phyloP scores from a whole-genome alignment of 2,797 vertebrate species.

The Crocidura indochinensis region DNA sequence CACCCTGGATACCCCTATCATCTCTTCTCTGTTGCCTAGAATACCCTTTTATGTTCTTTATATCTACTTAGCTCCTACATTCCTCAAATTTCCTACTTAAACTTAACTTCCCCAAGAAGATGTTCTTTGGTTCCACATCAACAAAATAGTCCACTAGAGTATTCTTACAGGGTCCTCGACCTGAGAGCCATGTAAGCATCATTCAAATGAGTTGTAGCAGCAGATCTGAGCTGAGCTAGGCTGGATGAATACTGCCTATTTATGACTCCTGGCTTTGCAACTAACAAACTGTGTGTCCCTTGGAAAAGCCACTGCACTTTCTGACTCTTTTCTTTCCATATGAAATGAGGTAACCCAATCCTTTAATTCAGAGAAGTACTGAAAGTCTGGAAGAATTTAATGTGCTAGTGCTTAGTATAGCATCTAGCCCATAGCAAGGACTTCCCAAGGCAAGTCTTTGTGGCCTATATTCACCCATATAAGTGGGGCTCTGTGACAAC shows the following conservation, averaged over 20 bases:
- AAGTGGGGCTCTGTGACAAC: too few species aligned
- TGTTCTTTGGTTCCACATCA: not conserved
- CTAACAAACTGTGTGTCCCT: not conserved
- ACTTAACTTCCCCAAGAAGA: not conserved
- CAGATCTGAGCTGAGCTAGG: rapidly evolving
- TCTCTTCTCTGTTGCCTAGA: not conserved
- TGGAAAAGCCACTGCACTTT: not conserved
- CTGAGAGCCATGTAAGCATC: rapidly evolving
- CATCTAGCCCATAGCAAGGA: rapidly evolving
- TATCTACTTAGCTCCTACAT: not conserved
- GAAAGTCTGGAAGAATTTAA: not conserved
- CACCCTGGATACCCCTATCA: rapidly evolving
- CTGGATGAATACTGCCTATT: not conserved
- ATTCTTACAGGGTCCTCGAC: not conserved
- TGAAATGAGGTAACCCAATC: not conserved
- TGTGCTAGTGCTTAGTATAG: rapidly evolving
- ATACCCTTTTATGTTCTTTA: not conserved
- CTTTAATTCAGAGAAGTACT: rapidly evolving
- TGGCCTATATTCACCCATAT: too few species aligned
- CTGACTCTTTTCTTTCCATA: not conserved
- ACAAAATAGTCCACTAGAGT: not conserved
- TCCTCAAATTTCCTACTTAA: not conserved
- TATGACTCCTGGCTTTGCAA: not conserved
- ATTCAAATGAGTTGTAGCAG: not conserved
- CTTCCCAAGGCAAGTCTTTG: too few species aligned